Evolutionary conservation across 2,797 vertebrate genomes (phyloP), one percentile per base, ranked within the genome.

Genomic region (Characodon lateralis): DNA sequence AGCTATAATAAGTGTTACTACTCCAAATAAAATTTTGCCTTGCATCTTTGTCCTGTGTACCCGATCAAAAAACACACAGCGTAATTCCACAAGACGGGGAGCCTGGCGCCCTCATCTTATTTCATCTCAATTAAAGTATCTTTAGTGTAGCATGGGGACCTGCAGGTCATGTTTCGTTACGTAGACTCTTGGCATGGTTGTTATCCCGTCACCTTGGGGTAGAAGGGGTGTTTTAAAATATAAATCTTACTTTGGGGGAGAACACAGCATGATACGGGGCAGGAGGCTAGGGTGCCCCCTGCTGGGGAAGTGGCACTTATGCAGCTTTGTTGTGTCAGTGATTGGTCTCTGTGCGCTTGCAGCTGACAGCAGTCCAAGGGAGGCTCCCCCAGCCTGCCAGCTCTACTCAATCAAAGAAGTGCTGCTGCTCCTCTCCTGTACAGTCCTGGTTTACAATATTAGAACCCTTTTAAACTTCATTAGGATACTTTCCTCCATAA

Each of bases 291-390:
- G 92, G 93, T 83, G 95, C 96, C 96, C 96, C 96, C 96, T 97
- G 96, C 95, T 96, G 96, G 95, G 95, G 86, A 92, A 95, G 86
- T 90, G 95, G 94, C 95, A 92, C 93, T 88, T 88, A 55, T 35
- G 87, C 79, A 87, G 88, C 90, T 88, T 90, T 86, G 82, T 93
- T 85, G 48, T 94, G 94, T 94, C 95, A 91, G 93, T 96, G 96
- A 96, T 96, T 94, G 95, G 93, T 83, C 79, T 82, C 78, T 86
- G 85, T 71, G 74, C 85, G 87, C 94, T 92, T 85, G 73, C 90
- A 90, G 91, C 93, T 96, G 97, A 97, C 96, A 95, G 85, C 73
- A 90, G 94, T 95, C 95, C 90, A 78, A 88, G 94, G 95, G 96
- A 96, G 95, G 93, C 92, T 89, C 91, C 86, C 81, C 85, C 81